Conservation (phyloP, 2,888 invertebrate species). For the Liodrosophila aerea region DNA sequence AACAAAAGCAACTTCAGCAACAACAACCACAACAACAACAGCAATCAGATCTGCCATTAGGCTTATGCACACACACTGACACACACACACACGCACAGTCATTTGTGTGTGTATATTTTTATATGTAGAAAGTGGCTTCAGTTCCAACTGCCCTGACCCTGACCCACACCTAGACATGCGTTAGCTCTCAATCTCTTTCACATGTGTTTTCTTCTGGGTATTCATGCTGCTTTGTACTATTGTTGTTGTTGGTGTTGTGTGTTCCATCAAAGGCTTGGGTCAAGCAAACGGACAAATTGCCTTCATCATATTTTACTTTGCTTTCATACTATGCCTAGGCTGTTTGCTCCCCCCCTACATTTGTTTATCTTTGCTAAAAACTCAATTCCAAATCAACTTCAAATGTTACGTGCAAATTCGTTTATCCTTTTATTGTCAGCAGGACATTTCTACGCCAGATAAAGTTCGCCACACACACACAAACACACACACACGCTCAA, state of each 20-base stretch:
- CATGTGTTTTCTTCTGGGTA: conserved; percentile 5
- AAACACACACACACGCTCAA: neutral
- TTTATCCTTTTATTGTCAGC: conserved; percentile 30
- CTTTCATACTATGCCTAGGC: neutral
- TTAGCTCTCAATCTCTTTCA: conserved; percentile 3
- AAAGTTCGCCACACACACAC: conserved; percentile 14
- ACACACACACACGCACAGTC: neutral
- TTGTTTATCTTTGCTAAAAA: conserved; percentile 28
- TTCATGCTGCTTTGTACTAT: conserved; percentile 3
- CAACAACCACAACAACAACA: conserved; percentile 14
- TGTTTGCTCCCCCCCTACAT: neutral
- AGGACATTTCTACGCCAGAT: conserved; percentile 40
- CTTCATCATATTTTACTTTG: conserved; percentile 70
- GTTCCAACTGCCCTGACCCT: conserved; percentile 11
- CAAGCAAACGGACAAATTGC: conserved; percentile 61
- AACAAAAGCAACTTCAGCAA: conserved; percentile 36
- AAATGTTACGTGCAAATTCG: conserved; percentile 43
- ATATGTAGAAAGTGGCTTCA: too few species aligned
- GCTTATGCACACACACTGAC: conserved; percentile 2
- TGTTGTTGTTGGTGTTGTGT: conserved; percentile 6
- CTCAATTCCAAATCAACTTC: conserved; percentile 43
- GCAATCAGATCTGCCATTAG: conserved; percentile 16
- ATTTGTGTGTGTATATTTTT: neutral
- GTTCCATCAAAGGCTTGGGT: conserved; percentile 60
- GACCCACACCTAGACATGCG: conserved; percentile 14